Evolutionary conservation across 1,140 invertebrate genomes (phyloP), one percentile per base, ranked within the genome.

Genomic region (Adelges cooleyi): DNA sequence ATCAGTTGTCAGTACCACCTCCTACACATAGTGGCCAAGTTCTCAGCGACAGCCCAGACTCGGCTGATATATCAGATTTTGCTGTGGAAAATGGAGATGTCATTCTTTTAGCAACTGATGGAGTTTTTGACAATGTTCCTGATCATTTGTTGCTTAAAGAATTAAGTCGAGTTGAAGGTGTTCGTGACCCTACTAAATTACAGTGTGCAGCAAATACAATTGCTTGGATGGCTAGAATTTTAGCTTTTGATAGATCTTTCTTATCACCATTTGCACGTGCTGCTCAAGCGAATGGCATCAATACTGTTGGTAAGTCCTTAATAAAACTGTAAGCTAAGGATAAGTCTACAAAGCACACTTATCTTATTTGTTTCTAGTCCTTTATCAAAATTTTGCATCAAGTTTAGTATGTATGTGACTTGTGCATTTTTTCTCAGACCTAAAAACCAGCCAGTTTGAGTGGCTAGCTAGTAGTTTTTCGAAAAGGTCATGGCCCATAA

Each of bases 101-200:
- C 36, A 92, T 98, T 71, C 79, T 98, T 27, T 81, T 98, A 38
- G 95, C 93, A 36, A 98, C 94, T 2, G 95, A 98, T 78, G 95
- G 95, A 48, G 89, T 98, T 20, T 98, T 98, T 78, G 95, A 98
- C 77, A 98, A 98, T 79, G 84, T 98, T 70, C 92, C 91, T 66
- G 91, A 95, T 71, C 83, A 86, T 67, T 80, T 95, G 71, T 83
- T 98, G 71, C 76, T 93, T 59, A 83, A 85, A 15, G 87, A 92
- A 77, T 81, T 94, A 74, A 68, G 38, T 50, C 38, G 67, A 36
- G 68, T 70, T 8, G 71, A 81, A 65, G 85, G 85, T 6, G 85
- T 84, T 71, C 77, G 79, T 27, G 84, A 90, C 77, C 81, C 86
- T 44, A 79, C 80, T 46, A 80, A 82, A 69, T 78, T 97, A 67